Evolutionary conservation across 1,140 invertebrate genomes (phyloP).

Genomic region (Pseudomyrmex gracilis): DNA sequence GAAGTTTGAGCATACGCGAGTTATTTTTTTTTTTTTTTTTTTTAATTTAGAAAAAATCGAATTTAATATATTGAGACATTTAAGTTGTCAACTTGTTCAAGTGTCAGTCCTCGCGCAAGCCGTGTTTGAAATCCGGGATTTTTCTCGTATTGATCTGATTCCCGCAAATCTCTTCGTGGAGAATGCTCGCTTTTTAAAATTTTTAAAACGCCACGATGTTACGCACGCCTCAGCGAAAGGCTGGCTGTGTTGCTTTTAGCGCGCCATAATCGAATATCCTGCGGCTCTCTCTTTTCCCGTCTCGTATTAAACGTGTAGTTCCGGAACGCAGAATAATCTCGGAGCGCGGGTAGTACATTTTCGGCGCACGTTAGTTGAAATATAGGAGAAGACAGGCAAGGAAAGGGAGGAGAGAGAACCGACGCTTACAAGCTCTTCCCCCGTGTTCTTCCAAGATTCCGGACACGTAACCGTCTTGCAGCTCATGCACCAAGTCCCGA

Average conservation of each 20-base stretch:
- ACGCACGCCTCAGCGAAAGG: background rate
- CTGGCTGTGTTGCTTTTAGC: conserved; percentile 16
- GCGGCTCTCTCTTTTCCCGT: background rate
- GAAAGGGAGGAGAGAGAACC: conserved; percentile 54
- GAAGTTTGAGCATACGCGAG: no score
- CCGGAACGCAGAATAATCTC: conserved; percentile 54
- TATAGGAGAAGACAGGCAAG: conserved; percentile 56
- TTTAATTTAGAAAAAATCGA: background rate
- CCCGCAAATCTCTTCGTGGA: conserved; percentile 1
- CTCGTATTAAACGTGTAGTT: conserved; percentile 47
- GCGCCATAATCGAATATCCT: conserved; percentile 22
- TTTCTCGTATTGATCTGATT: conserved; percentile 21
- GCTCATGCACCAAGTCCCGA: conserved; percentile 31
- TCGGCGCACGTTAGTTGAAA: conserved; percentile 54
- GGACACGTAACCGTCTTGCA: conserved; percentile 56
- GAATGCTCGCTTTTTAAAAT: conserved; percentile 22
- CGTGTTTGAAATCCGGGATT: background rate
- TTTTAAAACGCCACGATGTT: conserved; percentile 22
- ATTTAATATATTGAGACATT: background rate
- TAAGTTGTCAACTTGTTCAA: conserved; percentile 3
- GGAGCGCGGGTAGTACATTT: conserved; percentile 48
- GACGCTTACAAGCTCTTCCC: conserved; percentile 57
- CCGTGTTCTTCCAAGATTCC: conserved; percentile 52
- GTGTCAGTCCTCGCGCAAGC: background rate
- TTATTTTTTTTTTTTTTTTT: no score